A percentile compares a stretch with the other conserved stretches of the same genome.
Evolutionary conservation across 2,113 vertebrate species (phyloP).

Genomic region (Notarius lentiginosus): DNA sequence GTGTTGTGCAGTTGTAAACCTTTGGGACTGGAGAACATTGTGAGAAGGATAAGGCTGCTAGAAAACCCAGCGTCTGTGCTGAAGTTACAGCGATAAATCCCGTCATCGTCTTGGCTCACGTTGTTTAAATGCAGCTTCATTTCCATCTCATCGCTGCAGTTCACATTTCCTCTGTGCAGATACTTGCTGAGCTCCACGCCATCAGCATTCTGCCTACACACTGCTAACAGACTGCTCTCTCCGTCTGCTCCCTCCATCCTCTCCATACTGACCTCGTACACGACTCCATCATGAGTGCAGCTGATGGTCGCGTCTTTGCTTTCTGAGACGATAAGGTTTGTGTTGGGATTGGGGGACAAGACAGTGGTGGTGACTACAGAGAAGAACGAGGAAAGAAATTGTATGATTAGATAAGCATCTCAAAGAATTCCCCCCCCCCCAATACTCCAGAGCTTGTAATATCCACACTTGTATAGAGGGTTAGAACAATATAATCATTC

Average conservation of each 20-base stretch:
- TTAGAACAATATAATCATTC: too few species aligned
- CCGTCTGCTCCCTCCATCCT: conserved; percentile 62
- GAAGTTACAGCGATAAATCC: conserved; percentile 69
- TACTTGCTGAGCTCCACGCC: conserved; percentile 66
- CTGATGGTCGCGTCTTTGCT: conserved; percentile 69
- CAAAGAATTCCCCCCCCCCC: neutral
- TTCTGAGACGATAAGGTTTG: conserved; percentile 47
- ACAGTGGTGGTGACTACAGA: neutral
- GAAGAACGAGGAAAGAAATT: neutral
- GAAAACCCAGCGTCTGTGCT: conserved; percentile 53
- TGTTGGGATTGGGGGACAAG: conserved; percentile 9
- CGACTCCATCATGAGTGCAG: conserved; percentile 53
- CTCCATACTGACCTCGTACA: conserved; percentile 69
- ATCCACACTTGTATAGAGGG: neutral
- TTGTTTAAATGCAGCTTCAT: conserved; percentile 60
- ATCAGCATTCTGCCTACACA: conserved; percentile 58
- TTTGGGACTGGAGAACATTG: conserved; percentile 42
- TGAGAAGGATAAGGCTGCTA: conserved; percentile 64
- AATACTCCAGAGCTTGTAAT: neutral
- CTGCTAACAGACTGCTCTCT: conserved; percentile 60
- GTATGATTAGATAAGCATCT: neutral
- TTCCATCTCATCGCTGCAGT: conserved; percentile 62
- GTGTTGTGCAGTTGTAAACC: conserved; percentile 64
- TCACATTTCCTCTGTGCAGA: conserved; percentile 47
- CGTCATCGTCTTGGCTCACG: conserved; percentile 63